A percentile compares a stretch with the other conserved stretches of the same genome.
phyloP scores from a whole-genome alignment of 2,888 invertebrate species.

The Chrysolina americana region DNA sequence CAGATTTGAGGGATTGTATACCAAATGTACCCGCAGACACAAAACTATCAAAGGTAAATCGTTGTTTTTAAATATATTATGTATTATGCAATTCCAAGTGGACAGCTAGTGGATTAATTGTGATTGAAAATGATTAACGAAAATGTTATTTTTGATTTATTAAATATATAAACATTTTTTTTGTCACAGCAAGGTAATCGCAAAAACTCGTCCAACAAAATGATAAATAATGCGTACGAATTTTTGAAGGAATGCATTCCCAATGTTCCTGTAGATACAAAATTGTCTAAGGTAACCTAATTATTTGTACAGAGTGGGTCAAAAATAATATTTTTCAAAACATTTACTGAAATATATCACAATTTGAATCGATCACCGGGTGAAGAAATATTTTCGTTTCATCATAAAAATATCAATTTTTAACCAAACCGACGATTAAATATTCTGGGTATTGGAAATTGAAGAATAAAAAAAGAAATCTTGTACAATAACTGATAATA shows the following conservation, averaged over 20 bases:
- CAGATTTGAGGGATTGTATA: slow-evolving; percentile 92
- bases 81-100: not conserved
- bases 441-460: too few species aligned
- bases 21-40: slow-evolving; percentile 97
- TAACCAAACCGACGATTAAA: not conserved
- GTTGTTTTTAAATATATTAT: not conserved
- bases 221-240: slow-evolving; percentile 94
- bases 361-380: too few species aligned
- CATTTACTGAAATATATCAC: not conserved
- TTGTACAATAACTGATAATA: too few species aligned
- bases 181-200: slow-evolving; percentile 25
- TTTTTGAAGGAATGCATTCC: slow-evolving; percentile 95
- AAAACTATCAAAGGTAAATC: slow-evolving; percentile 89
- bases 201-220: slow-evolving; percentile 23
- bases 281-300: slow-evolving; percentile 86
- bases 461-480: too few species aligned
- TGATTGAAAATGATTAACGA: not conserved
- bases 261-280: slow-evolving; percentile 96
- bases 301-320: slow-evolving; percentile 15
- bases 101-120: slow-evolving; percentile 4
- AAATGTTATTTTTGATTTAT: not conserved
- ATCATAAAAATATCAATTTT: too few species aligned
- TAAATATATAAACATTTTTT: slow-evolving; percentile 18
- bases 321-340: slow-evolving; percentile 19
- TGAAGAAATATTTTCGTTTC: too few species aligned